These are phyloP conservation scores for Galeruca laticollis DNA, from an alignment of 2,888 invertebrate genomes.

Conservation along the genomic window DNA sequence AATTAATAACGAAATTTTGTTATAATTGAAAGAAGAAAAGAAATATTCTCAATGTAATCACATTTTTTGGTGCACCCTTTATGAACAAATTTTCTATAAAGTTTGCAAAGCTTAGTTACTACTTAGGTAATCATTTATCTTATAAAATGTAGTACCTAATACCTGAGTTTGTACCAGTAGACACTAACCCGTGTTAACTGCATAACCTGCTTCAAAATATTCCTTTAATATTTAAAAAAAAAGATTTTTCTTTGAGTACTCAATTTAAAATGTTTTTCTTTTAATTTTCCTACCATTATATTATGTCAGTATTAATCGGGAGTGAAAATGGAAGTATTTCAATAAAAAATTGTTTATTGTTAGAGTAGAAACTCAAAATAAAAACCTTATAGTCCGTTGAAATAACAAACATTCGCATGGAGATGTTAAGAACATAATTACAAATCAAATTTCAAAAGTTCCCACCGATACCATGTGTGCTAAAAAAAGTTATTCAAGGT, in stretches of 20 bases:
- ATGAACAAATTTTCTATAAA: neutral
- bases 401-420: too few relatives aligned
- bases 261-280: neutral
- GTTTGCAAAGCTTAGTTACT: constrained; percentile 8
- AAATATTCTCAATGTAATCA: neutral
- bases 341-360: too few relatives aligned
- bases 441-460: too few relatives aligned
- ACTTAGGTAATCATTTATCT: constrained; percentile 8
- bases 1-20: too few relatives aligned
- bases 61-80: neutral
- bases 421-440: too few relatives aligned
- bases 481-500: too few relatives aligned
- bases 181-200: constrained; percentile 11
- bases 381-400: too few relatives aligned
- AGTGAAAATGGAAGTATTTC: too few relatives aligned
- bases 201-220: constrained; percentile 11
- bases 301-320: constrained; percentile 1
- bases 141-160: constrained; percentile 12
- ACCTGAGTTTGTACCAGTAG: constrained; percentile 8
- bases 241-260: too few relatives aligned
- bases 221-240: constrained; percentile 1
- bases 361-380: too few relatives aligned
- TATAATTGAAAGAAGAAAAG: too few relatives aligned
- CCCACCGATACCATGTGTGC: too few relatives aligned
- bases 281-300: neutral